Conservation (phyloP, 2,888 invertebrate species). For the Orthosia gracilis region DNA sequence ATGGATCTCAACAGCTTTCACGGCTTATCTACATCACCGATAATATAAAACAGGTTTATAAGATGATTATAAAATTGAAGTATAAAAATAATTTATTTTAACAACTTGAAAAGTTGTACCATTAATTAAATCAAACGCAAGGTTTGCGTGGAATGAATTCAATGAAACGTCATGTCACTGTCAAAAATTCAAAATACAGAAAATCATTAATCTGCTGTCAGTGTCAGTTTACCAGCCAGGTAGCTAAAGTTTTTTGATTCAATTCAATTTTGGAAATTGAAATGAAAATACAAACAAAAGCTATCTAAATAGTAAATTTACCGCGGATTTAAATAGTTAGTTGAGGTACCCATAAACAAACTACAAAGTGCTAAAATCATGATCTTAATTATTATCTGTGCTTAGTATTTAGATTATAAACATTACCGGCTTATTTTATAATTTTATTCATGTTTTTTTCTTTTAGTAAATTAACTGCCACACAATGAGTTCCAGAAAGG, state of each 20-base stretch:
- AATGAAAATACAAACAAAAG: slow-evolving; percentile 21
- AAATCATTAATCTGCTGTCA: background rate
- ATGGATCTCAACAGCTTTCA: too few species aligned
- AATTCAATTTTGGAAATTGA: background rate
- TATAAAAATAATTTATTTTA: too few species aligned
- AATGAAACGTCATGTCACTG: slow-evolving; percentile 9
- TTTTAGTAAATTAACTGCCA: background rate
- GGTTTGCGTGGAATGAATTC: background rate
- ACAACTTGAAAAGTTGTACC: too few species aligned
- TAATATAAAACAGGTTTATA: too few species aligned
- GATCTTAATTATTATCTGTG: background rate
- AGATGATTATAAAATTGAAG: too few species aligned
- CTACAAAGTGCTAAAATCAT: background rate
- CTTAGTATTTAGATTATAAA: background rate
- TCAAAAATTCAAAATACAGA: slow-evolving; percentile 13
- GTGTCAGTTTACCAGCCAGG: background rate
- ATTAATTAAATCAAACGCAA: background rate
- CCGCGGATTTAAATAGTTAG: slow-evolving; percentile 3
- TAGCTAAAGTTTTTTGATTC: background rate
- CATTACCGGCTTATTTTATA: background rate
- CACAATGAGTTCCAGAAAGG: slow-evolving; percentile 42
- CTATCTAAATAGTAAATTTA: background rate
- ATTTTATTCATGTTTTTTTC: slow-evolving; percentile 6
- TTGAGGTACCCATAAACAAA: background rate
- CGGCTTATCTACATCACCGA: too few species aligned